Evolutionary conservation across 1,140 invertebrate species (phyloP).

Genomic region (Ceratosolen solmsi): DNA sequence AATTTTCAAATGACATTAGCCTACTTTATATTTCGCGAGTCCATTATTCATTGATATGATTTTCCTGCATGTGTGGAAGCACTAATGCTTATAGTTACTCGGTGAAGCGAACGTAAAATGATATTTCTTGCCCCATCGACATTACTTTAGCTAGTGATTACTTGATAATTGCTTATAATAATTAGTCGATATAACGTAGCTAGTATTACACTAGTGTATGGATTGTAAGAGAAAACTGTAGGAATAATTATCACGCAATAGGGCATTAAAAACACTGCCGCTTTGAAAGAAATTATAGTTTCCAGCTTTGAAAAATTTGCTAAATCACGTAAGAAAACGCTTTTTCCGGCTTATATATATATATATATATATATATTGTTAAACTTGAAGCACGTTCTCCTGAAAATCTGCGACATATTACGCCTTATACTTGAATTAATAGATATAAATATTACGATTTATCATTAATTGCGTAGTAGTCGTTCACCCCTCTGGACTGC

Average conservation of each 20-base stretch:
- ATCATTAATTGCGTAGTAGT: too few relatives aligned
- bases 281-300: not conserved
- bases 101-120: not conserved
- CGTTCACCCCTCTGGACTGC: too few relatives aligned
- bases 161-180: not conserved
- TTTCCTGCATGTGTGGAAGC: not conserved
- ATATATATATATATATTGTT: too few relatives aligned
- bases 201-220: not conserved
- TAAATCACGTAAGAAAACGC: slow-evolving; percentile 7
- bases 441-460: too few relatives aligned
- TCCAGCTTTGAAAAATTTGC: not conserved
- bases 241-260: slow-evolving; percentile 1
- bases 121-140: not conserved
- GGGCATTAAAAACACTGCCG: not conserved
- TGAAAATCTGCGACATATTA: too few relatives aligned
- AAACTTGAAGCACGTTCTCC: not conserved
- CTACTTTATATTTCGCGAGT: not conserved
- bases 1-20: not conserved
- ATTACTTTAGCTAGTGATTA: not conserved
- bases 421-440: too few relatives aligned
- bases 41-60: not conserved
- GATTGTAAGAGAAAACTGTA: not conserved
- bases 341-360: not conserved
- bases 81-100: not conserved
- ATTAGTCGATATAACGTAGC: too few relatives aligned